A percentile compares a stretch with the other conserved stretches of the same genome.
These are phyloP conservation scores for Tuberolachnus salignus DNA, from an alignment of 2,888 invertebrate species.

Conservation along the genomic window DNA sequence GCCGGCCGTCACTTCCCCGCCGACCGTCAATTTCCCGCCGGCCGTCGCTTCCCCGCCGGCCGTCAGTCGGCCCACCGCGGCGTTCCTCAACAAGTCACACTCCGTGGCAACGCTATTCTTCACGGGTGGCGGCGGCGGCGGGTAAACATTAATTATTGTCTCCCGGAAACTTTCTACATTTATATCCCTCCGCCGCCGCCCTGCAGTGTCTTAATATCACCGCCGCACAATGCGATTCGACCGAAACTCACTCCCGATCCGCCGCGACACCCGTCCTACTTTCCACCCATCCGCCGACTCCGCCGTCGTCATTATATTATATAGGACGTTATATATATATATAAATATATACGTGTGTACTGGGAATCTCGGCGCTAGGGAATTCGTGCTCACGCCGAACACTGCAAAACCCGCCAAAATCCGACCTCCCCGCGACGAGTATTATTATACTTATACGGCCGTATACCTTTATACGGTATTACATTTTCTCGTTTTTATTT, in stretches of 20 bases:
- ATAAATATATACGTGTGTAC: not conserved
- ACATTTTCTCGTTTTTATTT: too few relatives aligned
- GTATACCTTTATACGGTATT: too few relatives aligned
- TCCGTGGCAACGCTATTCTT: slow-evolving; percentile 17
- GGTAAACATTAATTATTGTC: slow-evolving; percentile 56
- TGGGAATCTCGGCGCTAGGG: slow-evolving; percentile 22
- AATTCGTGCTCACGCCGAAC: slow-evolving; percentile 1
- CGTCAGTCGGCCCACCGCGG: not conserved
- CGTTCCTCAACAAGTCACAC: slow-evolving; percentile 50
- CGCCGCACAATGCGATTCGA: slow-evolving; percentile 35
- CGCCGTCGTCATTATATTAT: not conserved
- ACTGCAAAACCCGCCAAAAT: not conserved
- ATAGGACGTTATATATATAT: not conserved
- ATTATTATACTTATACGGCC: too few relatives aligned
- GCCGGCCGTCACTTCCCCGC: not conserved
- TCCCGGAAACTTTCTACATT: slow-evolving; percentile 55
- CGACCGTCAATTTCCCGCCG: not conserved
- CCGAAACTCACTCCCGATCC: slow-evolving; percentile 13
- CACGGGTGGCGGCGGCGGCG: slow-evolving; percentile 27
- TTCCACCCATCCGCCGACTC: not conserved
- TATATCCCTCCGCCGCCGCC: slow-evolving; percentile 22
- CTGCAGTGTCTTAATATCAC: slow-evolving; percentile 41
- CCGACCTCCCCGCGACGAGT: too few relatives aligned
- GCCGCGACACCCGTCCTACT: not conserved
- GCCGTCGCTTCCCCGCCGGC: too few relatives aligned